Percentiles rank a stretch among this genome's conserved stretches.
These are phyloP conservation scores for Acronicta alni DNA, from an alignment of 2,888 invertebrate genomes.

Conservation along the genomic window DNA sequence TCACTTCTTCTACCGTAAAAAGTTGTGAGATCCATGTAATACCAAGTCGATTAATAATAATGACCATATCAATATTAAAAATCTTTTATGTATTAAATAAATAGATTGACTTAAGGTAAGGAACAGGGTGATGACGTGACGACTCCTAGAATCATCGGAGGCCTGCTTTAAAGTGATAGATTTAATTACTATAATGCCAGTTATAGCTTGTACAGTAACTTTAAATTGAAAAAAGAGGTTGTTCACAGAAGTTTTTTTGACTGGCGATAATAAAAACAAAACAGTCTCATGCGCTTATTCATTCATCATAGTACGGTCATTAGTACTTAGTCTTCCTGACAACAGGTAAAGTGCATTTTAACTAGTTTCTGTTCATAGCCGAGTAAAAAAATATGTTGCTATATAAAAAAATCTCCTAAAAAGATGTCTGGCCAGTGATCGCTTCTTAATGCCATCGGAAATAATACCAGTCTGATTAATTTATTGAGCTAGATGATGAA, in stretches of 20 bases:
- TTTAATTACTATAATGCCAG: too few species aligned
- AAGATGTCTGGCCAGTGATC: slow-evolving; percentile 42
- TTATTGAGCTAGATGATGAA: slow-evolving; percentile 34
- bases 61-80: too few species aligned
- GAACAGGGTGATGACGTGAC: too few species aligned
- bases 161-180: too few species aligned
- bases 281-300: slow-evolving; percentile 3
- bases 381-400: slow-evolving; percentile 30
- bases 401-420: slow-evolving; percentile 27
- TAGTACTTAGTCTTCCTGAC: slow-evolving; percentile 14
- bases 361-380: slow-evolving; percentile 35
- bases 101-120: too few species aligned
- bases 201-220: too few species aligned
- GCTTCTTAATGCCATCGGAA: slow-evolving; percentile 47
- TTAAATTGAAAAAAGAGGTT: too few species aligned
- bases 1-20: too few species aligned
- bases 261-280: not conserved
- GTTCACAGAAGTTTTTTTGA: not conserved
- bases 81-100: too few species aligned
- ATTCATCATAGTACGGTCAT: slow-evolving; percentile 11
- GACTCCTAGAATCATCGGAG: too few species aligned
- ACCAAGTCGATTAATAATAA: too few species aligned
- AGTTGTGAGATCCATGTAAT: too few species aligned
- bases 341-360: slow-evolving; percentile 26
- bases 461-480: slow-evolving; percentile 49